Percentiles rank a stretch among this genome's conserved stretches.
Conservation (phyloP, 2,113 vertebrate species). For the Phalacrocorax aristotelis region DNA sequence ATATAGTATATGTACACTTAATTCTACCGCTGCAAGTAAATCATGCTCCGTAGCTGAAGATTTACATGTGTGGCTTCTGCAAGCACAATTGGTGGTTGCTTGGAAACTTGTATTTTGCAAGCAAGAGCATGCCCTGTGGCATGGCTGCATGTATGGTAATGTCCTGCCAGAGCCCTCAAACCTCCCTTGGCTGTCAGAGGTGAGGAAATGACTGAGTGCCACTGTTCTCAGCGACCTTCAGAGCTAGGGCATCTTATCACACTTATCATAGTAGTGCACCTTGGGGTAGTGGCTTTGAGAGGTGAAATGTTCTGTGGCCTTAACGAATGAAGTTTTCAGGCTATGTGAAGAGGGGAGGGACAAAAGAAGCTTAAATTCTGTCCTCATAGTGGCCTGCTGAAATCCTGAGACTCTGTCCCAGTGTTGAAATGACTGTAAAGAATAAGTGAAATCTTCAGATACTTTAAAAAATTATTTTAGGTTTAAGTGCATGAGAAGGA, state of each 20-base stretch:
- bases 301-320: background rate
- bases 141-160: background rate
- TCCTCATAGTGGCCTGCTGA: background rate
- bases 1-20: rapidly evolving
- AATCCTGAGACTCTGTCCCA: background rate
- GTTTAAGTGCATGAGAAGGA: background rate
- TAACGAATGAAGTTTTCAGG: background rate
- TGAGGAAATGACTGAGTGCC: background rate
- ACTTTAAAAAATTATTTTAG: background rate
- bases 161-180: background rate
- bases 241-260: slow-evolving; percentile 45
- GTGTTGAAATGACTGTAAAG: background rate
- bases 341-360: background rate
- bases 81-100: background rate
- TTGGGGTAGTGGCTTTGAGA: background rate
- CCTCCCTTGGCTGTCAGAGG: background rate
- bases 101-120: background rate
- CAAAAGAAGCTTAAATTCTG: background rate
- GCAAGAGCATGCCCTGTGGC: background rate
- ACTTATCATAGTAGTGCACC: background rate
- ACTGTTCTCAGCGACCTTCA: background rate
- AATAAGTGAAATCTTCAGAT: background rate
- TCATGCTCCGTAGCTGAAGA: background rate
- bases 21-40: background rate
- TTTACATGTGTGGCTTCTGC: background rate